These are phyloP conservation scores for Forbesichthys agassizii DNA, from an alignment of 2,113 vertebrate species.

Conservation along the genomic window DNA sequence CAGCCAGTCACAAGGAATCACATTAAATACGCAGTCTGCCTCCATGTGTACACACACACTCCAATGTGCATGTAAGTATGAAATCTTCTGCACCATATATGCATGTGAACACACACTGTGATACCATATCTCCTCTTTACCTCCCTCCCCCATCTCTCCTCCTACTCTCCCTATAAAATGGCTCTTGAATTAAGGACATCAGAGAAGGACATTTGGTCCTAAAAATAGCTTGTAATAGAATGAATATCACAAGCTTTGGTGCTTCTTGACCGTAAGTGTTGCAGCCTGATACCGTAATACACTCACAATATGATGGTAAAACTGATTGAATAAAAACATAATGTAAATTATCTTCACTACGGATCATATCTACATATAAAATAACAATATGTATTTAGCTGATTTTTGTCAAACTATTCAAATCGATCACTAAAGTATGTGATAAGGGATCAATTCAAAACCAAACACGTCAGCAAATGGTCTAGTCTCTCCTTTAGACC, in stretches of 20 bases:
- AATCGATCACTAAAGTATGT: too few relatives aligned
- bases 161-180: slow-evolving; percentile 60
- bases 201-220: slow-evolving; percentile 48
- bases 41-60: slow-evolving; percentile 6
- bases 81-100: not conserved
- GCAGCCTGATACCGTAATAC: not conserved
- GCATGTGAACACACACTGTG: slow-evolving; percentile 1
- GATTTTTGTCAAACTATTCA: not conserved
- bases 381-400: not conserved
- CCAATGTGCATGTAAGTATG: slow-evolving; percentile 1
- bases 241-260: slow-evolving; percentile 49
- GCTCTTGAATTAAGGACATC: slow-evolving; percentile 67
- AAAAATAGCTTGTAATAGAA: slow-evolving; percentile 65
- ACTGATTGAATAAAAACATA: not conserved
- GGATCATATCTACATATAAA: not conserved
- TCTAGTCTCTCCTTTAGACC: not conserved
- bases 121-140: too few relatives aligned
- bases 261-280: not conserved
- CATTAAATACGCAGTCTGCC: slow-evolving; percentile 1
- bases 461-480: not conserved
- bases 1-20: not conserved
- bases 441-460: not conserved
- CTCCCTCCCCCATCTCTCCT: slow-evolving; percentile 40
- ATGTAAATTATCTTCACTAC: not conserved
- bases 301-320: not conserved